Percentiles rank a stretch among this genome's conserved stretches.
phyloP scores from a whole-genome alignment of 2,888 invertebrate genomes.

The Ceriagrion tenellum region DNA sequence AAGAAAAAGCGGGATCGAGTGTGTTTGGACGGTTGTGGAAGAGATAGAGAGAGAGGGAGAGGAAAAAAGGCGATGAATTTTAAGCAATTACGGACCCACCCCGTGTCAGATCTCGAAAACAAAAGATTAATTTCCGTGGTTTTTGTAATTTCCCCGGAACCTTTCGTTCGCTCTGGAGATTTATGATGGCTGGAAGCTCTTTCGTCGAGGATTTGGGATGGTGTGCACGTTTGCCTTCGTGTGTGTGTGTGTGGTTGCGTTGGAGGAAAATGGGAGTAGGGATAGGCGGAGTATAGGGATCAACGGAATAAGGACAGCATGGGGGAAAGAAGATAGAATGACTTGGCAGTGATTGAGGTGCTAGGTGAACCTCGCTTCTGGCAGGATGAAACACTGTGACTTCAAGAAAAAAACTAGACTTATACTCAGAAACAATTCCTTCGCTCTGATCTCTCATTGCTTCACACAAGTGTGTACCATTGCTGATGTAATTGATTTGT shows the following conservation, averaged over 20 bases:
- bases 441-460: too few relatives aligned
- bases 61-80: constrained; percentile 36
- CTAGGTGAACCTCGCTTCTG: background rate
- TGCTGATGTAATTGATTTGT: too few relatives aligned
- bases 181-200: constrained; percentile 49
- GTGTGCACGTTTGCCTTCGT: background rate
- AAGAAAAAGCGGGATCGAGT: constrained; percentile 16
- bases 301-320: background rate
- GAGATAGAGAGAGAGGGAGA: background rate
- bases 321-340: background rate
- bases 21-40: background rate
- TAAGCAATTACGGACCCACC: constrained; percentile 61
- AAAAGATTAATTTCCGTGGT: constrained; percentile 66
- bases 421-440: too few relatives aligned
- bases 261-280: background rate
- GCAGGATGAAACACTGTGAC: too few relatives aligned
- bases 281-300: background rate
- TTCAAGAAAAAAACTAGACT: too few relatives aligned
- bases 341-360: background rate
- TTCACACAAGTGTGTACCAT: too few relatives aligned
- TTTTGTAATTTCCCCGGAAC: constrained; percentile 65
- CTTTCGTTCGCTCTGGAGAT: constrained; percentile 55
- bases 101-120: constrained; percentile 65
- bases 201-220: background rate
- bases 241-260: background rate